phyloP scores from a whole-genome alignment of 1,140 invertebrate genomes.

The Pteromalus puparum region DNA sequence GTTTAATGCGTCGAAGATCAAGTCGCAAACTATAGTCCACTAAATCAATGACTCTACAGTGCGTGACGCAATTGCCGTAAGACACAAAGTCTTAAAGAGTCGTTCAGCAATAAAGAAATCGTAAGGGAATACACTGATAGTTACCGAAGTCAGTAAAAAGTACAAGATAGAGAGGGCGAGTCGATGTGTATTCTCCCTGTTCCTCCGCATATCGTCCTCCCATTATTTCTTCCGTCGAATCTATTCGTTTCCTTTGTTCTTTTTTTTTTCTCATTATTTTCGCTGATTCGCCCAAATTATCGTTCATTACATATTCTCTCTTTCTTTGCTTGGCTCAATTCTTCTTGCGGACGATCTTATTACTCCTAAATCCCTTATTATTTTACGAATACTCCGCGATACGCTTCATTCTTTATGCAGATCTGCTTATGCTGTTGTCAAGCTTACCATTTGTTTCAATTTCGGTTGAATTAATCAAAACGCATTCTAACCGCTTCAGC shows the following conservation, averaged over 20 bases:
- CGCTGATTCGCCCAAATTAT: background rate
- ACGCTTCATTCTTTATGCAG: background rate
- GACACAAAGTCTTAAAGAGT: slow-evolving; percentile 51
- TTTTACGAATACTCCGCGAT: background rate
- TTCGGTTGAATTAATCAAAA: background rate
- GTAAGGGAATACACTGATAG: slow-evolving; percentile 53
- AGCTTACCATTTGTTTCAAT: background rate
- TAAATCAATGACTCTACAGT: slow-evolving; percentile 29
- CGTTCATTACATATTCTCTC: background rate
- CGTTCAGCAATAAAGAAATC: slow-evolving; percentile 56
- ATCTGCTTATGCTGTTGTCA: background rate
- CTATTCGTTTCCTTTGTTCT: background rate
- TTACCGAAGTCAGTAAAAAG: background rate
- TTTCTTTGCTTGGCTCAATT: background rate
- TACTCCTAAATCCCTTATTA: background rate
- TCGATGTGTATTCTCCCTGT: background rate
- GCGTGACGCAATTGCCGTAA: slow-evolving; percentile 54
- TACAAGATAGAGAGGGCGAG: background rate
- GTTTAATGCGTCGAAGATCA: slow-evolving; percentile 5
- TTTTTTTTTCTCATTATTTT: background rate
- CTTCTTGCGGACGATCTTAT: background rate
- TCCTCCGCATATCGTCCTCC: background rate
- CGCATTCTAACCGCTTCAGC: too few species aligned
- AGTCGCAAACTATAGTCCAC: slow-evolving; percentile 14
- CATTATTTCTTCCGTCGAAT: background rate